Conservation (phyloP, 35 echinoderm and acorn worm genomes). For the Apostichopus japonicus region DNA sequence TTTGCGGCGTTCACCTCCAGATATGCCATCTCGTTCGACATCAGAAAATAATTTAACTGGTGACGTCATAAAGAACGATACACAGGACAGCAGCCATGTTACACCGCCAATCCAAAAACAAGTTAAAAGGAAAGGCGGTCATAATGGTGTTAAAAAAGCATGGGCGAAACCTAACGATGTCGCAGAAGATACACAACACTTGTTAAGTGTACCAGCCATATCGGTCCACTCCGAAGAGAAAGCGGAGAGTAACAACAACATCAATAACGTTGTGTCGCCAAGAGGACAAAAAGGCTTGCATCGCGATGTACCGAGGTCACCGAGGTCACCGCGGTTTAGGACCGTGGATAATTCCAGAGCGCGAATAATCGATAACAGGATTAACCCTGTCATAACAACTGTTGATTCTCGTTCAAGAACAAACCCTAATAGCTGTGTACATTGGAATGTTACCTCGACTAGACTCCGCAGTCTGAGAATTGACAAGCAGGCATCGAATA, state of each 20-base stretch:
- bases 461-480: background rate
- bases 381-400: slow-evolving; percentile 6
- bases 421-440: background rate
- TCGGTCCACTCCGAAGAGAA: background rate
- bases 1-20: background rate
- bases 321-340: background rate
- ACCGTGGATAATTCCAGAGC: background rate
- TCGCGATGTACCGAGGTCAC: background rate
- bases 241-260: background rate
- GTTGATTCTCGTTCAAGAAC: background rate
- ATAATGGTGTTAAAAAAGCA: slow-evolving; percentile 6
- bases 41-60: background rate
- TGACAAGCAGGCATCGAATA: slow-evolving; percentile 21
- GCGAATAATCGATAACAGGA: background rate
- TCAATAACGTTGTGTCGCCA: background rate
- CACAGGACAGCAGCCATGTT: background rate
- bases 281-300: background rate
- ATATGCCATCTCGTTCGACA: background rate
- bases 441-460: slow-evolving; percentile 2
- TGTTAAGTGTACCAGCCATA: background rate
- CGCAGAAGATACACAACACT: background rate
- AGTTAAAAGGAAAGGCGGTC: background rate
- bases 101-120: background rate
- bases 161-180: background rate
- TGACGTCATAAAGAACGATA: background rate